Base-by-base conservation (phyloP, 2,113 vertebrate genomes). In the Otolemur garnettii region DNA sequence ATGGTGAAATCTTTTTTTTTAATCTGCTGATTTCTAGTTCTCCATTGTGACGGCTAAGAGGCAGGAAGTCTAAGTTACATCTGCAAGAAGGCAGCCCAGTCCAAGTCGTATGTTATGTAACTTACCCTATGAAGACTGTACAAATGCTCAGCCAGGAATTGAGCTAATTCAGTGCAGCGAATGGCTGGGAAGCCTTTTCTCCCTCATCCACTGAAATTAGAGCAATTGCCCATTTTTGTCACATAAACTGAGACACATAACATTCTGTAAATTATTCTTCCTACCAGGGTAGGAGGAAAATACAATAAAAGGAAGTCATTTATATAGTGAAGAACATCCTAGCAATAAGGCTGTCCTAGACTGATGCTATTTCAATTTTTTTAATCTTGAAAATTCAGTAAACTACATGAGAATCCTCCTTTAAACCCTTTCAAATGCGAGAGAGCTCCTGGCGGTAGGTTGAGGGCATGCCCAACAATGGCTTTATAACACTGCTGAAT, bases 181-280 rank as follows among this genome's bases (percentile, higher is more conserved):
- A 66, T 2, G 6, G 53, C 84, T 90, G 78, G 7, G 3, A 64
- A 79, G 82, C 28, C 33, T 75, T 50, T 55, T 57, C 87, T 93
- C 72, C 60, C 50, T 87, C 28, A 30, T 71, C 77, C 66, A 22
- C 59, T 53, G 91, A 94, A 94, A 80, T 50, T 45, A 78, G 85
- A 95, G 55, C 53, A 66, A 21, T 87, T 81, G 30, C 72, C 59
- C 94, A 42, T 84, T 96, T 94, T 92, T 93, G 72, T 93, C 90
- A 86, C 81, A 64, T 92, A 94, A 90, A 64, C 74, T 68, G 4
- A 95, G 91, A 83, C 82, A 59, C 1, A 4, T 82, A 91, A 95
- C 55, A 38, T 66, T 96, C 93, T 68, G 79, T 75, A 90, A 94
- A 96, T 96, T 74, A 92, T 79, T 96, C 91, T 95, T 92, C 87